phyloP scores from a whole-genome alignment of 2,888 invertebrate species.

The Dione juno region DNA sequence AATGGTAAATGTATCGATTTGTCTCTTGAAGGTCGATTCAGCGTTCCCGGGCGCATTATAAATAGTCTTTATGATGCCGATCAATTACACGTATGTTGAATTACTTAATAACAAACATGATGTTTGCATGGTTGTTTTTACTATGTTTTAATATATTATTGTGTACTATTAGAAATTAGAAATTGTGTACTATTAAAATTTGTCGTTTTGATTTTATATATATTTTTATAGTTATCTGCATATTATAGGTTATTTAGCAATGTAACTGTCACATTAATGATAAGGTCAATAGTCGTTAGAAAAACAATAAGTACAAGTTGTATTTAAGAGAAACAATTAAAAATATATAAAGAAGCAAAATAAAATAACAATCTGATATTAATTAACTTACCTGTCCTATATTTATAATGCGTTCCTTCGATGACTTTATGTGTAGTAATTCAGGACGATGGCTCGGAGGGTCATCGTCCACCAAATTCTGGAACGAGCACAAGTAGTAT shows the following conservation, averaged over 20 bases:
- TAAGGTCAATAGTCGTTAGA: too few relatives aligned
- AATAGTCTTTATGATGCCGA: slow-evolving; percentile 28
- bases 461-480: slow-evolving; percentile 66
- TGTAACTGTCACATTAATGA: too few relatives aligned
- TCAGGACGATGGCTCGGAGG: slow-evolving; percentile 67
- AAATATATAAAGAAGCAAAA: too few relatives aligned
- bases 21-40: slow-evolving; percentile 36
- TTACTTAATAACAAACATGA: slow-evolving; percentile 7
- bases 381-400: slow-evolving; percentile 61
- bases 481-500: slow-evolving; percentile 47
- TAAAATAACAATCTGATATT: not conserved
- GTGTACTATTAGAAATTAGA: too few relatives aligned
- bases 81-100: slow-evolving; percentile 26
- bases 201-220: too few relatives aligned
- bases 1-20: slow-evolving; percentile 40
- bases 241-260: too few relatives aligned
- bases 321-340: too few relatives aligned
- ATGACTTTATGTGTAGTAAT: slow-evolving; percentile 63
- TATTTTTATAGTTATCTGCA: too few relatives aligned
- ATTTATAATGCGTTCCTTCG: slow-evolving; percentile 63
- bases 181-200: too few relatives aligned
- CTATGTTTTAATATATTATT: too few relatives aligned
- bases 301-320: too few relatives aligned
- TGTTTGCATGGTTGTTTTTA: too few relatives aligned
- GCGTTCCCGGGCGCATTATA: slow-evolving; percentile 36